These are phyloP conservation scores for Rhinichthys osculus DNA, from an alignment of 2,797 vertebrate species.

Conservation along the genomic window DNA sequence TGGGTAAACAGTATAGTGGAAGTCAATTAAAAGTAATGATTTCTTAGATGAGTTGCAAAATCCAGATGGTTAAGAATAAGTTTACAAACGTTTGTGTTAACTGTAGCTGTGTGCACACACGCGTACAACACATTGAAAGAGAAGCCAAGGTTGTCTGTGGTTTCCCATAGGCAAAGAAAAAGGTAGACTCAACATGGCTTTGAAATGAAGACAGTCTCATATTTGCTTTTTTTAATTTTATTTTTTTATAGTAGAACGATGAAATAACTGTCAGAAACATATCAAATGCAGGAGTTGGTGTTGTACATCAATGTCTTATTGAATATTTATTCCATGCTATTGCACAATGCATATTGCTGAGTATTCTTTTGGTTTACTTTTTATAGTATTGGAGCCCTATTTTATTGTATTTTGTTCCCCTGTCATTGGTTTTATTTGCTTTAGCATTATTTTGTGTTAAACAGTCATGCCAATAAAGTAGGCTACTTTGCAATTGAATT, in stretches of 20 bases:
- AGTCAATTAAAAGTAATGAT: background rate
- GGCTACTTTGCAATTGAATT: too few relatives aligned
- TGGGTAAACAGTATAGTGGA: background rate
- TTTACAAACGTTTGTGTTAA: slow-evolving; percentile 4
- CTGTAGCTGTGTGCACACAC: background rate
- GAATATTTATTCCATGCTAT: background rate
- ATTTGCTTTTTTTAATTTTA: background rate
- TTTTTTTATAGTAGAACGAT: background rate
- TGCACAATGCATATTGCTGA: too few relatives aligned
- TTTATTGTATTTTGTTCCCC: too few relatives aligned
- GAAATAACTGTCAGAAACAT: background rate
- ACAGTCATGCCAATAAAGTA: too few relatives aligned
- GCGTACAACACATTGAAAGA: background rate
- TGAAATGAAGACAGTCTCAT: background rate
- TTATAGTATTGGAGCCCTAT: too few relatives aligned
- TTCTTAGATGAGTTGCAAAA: background rate
- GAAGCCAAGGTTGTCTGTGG: background rate
- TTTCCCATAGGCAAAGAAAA: slow-evolving; percentile 2
- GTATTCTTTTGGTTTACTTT: too few relatives aligned
- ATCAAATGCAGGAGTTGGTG: background rate
- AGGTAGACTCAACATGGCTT: background rate
- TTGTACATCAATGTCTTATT: background rate
- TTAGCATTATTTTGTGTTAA: too few relatives aligned
- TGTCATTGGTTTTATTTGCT: too few relatives aligned
- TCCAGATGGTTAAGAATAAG: background rate